Conservation (phyloP, 2,113 vertebrate species). For the Meles meles region DNA sequence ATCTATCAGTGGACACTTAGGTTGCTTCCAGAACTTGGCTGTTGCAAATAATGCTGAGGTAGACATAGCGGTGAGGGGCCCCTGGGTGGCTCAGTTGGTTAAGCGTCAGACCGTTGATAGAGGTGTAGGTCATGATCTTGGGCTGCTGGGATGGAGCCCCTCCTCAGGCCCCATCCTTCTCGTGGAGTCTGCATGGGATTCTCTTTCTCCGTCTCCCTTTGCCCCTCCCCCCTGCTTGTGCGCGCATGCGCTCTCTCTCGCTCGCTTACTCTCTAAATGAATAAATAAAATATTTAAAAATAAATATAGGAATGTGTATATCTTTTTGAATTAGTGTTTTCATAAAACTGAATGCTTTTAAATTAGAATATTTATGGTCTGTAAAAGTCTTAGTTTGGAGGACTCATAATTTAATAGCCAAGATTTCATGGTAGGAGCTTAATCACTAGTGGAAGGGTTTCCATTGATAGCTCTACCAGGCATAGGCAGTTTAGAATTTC, state of each 20-base stretch:
- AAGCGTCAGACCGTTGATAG: not conserved
- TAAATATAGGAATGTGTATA: not conserved
- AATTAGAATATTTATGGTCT: conserved; percentile 66
- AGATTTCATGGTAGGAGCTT: conserved; percentile 19
- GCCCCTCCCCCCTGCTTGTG: not conserved
- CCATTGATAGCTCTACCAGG: conserved; percentile 37
- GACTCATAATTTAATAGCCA: conserved; percentile 59
- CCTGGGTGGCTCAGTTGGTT: not conserved
- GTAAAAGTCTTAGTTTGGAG: conserved; percentile 26
- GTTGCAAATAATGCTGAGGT: not conserved
- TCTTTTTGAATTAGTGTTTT: not conserved
- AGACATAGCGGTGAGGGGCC: not conserved
- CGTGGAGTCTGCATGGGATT: not conserved
- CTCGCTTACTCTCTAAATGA: not conserved
- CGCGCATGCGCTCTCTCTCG: too few relatives aligned
- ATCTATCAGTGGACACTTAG: not conserved
- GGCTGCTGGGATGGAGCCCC: not conserved
- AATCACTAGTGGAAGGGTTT: not conserved
- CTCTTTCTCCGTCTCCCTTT: not conserved
- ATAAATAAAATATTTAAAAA: not conserved
- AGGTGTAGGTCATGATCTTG: not conserved
- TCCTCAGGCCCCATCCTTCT: not conserved
- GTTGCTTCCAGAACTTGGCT: not conserved
- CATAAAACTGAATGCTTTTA: conserved; percentile 33
- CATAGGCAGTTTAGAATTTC: not conserved